A percentile compares a stretch with the other conserved stretches of the same genome.
Evolutionary conservation across 2,888 invertebrate genomes (phyloP).

Genomic region (Drosophila borborema): DNA sequence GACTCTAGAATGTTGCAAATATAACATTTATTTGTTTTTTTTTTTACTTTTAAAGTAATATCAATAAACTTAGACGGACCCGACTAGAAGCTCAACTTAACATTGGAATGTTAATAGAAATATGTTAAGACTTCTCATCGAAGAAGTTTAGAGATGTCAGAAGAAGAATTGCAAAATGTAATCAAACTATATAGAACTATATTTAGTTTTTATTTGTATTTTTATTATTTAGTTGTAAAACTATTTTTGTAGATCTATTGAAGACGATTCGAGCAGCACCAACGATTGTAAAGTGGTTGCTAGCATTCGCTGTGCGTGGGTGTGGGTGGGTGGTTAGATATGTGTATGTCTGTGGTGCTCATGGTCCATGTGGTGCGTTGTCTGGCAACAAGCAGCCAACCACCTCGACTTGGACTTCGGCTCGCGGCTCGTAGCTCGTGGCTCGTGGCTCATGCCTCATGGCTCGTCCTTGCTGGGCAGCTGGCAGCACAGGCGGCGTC

Average conservation of each 20-base stretch:
- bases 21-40: no score
- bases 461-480: not conserved
- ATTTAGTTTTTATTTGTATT: not conserved
- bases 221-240: not conserved
- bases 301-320: constrained; percentile 18
- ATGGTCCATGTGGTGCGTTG: constrained; percentile 65
- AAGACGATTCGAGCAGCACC: constrained; percentile 32
- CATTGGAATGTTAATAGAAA: not conserved
- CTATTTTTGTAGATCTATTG: constrained; percentile 1
- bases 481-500: constrained; percentile 30
- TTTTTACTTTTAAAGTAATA: not conserved
- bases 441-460: constrained; percentile 2
- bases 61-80: not conserved
- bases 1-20: no score
- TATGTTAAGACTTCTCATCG: not conserved
- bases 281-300: constrained; percentile 51
- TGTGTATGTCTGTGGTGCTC: constrained; percentile 33
- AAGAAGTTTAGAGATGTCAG: not conserved
- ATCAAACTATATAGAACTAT: constrained; percentile 3
- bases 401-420: constrained; percentile 50
- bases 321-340: not conserved
- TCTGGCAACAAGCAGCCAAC: constrained; percentile 66
- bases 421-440: constrained; percentile 19
- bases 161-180: not conserved
- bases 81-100: not conserved